Percentiles rank a stretch among this genome's conserved stretches.
Evolutionary conservation across 2,797 vertebrate genomes (phyloP).

Genomic region (Eulemur rubriventer): DNA sequence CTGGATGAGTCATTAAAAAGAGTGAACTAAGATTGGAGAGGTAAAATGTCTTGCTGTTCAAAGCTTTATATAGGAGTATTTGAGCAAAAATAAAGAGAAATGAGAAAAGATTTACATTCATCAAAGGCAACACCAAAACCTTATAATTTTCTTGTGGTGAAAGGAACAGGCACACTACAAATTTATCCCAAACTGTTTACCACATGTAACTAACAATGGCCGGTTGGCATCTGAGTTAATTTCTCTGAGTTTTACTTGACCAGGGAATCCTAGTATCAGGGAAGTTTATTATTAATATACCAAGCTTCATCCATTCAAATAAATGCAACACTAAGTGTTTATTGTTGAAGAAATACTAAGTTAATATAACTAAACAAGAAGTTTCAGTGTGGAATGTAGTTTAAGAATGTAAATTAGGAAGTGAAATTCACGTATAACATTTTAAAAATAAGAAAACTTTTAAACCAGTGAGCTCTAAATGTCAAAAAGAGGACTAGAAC

Average conservation of each 20-base stretch:
- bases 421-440: background rate
- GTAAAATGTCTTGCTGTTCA: background rate
- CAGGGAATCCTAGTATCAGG: background rate
- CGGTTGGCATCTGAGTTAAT: background rate
- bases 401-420: conserved; percentile 3
- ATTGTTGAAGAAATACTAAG: background rate
- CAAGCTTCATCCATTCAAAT: background rate
- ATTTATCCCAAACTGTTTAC: background rate
- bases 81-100: background rate
- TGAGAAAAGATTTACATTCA: background rate
- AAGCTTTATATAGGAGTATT: background rate
- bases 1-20: background rate
- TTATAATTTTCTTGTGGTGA: background rate
- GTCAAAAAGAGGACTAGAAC: background rate
- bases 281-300: background rate
- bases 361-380: background rate
- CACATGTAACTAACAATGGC: background rate
- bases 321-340: background rate
- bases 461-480: background rate
- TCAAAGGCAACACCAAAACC: background rate
- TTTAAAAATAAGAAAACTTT: background rate
- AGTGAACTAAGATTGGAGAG: background rate
- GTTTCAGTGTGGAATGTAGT: background rate
- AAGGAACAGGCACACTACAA: background rate
- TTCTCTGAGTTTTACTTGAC: background rate